These are phyloP conservation scores for Scylla paramamosain DNA, from an alignment of 1,140 invertebrate species.

Conservation along the genomic window DNA sequence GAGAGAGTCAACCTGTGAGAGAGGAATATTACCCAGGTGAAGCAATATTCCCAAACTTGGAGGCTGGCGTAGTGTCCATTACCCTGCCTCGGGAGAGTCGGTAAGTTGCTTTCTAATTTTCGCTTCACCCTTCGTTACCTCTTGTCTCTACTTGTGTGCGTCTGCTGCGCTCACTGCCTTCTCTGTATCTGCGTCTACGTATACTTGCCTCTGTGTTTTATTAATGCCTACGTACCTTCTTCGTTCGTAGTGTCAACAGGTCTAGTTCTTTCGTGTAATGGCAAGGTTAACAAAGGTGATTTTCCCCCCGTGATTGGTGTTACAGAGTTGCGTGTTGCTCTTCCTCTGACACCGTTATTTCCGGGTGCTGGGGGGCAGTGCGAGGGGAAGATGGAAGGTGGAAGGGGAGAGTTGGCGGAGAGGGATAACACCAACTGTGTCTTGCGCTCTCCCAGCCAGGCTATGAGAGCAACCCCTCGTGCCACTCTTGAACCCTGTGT, in stretches of 20 bases:
- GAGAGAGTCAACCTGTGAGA: slow-evolving; percentile 36
- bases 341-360: background rate
- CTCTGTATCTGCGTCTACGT: slow-evolving; percentile 33
- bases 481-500: too few species aligned
- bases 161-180: background rate
- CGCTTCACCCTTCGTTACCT: slow-evolving; percentile 29
- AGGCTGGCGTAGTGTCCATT: slow-evolving; percentile 1
- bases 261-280: background rate
- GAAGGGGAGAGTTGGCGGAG: too few species aligned
- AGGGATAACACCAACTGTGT: background rate
- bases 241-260: background rate
- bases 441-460: background rate
- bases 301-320: background rate
- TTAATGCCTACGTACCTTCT: background rate
- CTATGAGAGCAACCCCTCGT: too few species aligned
- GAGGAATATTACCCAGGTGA: background rate
- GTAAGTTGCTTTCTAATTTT: slow-evolving; percentile 26
- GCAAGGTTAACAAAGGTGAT: background rate
- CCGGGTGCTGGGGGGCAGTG: background rate
- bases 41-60: slow-evolving; percentile 21
- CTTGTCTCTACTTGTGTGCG: background rate
- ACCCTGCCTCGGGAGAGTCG: background rate
- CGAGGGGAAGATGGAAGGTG: too few species aligned
- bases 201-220: background rate
- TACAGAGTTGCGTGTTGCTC: background rate